These are phyloP conservation scores for Trichonephila inaurata DNA, from an alignment of 1,140 invertebrate genomes.

Conservation along the genomic window DNA sequence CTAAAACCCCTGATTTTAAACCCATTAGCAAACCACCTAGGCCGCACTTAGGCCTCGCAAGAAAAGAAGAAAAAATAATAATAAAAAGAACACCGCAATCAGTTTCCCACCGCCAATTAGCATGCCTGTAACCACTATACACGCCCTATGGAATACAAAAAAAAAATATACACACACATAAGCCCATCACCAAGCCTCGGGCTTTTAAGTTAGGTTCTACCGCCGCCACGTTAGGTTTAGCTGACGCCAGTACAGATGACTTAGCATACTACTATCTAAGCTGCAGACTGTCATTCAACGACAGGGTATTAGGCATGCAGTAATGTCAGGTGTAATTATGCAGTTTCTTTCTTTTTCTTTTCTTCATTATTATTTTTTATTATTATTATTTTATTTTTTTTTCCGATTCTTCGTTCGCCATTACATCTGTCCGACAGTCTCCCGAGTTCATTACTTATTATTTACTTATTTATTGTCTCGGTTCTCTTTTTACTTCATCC, in stretches of 20 bases:
- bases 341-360: constrained; percentile 16
- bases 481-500: neutral
- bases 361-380: too few relatives aligned
- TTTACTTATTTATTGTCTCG: constrained; percentile 49
- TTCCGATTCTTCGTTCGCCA: neutral
- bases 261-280: constrained; percentile 15
- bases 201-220: constrained; percentile 36
- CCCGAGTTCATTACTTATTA: constrained; percentile 42
- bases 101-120: constrained; percentile 72
- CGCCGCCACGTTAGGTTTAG: constrained; percentile 70
- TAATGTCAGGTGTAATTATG: constrained; percentile 69
- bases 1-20: constrained; percentile 74
- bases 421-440: constrained; percentile 48
- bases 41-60: constrained; percentile 46
- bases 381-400: too few relatives aligned
- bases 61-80: constrained; percentile 48
- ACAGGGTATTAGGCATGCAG: constrained; percentile 65
- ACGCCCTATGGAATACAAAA: constrained; percentile 39
- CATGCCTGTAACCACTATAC: constrained; percentile 69
- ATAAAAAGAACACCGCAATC: constrained; percentile 52
- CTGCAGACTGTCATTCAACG: constrained; percentile 58
- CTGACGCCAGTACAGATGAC: constrained; percentile 37
- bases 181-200: neutral
- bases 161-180: constrained; percentile 28
- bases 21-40: constrained; percentile 74